Percentiles rank a stretch among this genome's conserved stretches.
Evolutionary conservation across 2,113 vertebrate genomes (phyloP).

Genomic region (Polypterus senegalus): DNA sequence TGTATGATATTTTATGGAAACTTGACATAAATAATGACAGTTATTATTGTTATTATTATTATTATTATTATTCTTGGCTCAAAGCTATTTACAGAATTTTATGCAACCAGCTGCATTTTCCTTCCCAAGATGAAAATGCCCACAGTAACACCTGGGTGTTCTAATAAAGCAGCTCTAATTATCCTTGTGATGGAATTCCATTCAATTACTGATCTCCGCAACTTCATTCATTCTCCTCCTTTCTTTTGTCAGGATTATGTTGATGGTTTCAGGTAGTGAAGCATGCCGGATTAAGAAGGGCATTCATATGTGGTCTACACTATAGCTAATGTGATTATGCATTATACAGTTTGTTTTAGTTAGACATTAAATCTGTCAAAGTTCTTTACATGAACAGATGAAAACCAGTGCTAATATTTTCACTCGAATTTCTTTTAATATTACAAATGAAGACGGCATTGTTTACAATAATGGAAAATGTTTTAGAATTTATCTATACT

Average conservation of each 20-base stretch:
- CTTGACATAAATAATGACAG: too few species aligned
- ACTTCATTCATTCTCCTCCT: conserved; percentile 51
- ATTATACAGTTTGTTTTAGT: conserved; percentile 83
- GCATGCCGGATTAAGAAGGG: conserved; percentile 61
- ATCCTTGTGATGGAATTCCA: conserved; percentile 54
- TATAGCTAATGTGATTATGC: conserved; percentile 82
- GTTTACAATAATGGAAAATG: too few species aligned
- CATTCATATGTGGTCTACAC: conserved; percentile 66
- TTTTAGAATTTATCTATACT: too few species aligned
- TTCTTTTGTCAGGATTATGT: conserved; percentile 62
- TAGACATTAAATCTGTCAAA: conserved; percentile 37
- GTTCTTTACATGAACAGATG: conserved; percentile 21
- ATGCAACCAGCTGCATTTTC: too few species aligned
- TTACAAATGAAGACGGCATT: too few species aligned
- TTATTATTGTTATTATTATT: too few species aligned
- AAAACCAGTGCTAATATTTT: too few species aligned
- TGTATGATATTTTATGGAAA: too few species aligned
- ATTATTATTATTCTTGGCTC: too few species aligned
- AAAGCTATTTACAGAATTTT: too few species aligned
- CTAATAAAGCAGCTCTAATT: conserved; percentile 60
- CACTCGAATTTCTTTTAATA: too few species aligned
- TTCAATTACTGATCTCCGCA: conserved; percentile 68
- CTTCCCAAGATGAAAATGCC: conserved; percentile 30
- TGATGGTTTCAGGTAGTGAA: conserved; percentile 68
- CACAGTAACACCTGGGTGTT: conserved; percentile 48